phyloP scores from a whole-genome alignment of 2,888 invertebrate species.

The Acleris sparsana region DNA sequence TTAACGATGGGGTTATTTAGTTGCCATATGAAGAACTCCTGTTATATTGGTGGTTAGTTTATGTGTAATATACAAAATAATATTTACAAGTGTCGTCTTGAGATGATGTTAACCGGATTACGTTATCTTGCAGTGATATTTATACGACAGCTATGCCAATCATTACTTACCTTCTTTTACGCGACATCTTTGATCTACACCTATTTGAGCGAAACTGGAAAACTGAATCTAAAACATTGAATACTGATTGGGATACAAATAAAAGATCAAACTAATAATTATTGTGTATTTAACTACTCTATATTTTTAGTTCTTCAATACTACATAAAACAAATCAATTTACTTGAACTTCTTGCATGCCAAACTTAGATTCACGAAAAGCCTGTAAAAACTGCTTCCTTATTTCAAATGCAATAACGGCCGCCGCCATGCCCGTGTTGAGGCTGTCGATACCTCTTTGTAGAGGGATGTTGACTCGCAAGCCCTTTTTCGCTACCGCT shows the following conservation, averaged over 20 bases:
- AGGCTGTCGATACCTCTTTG: conserved; percentile 91
- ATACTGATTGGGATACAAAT: neutral
- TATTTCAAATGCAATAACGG: conserved; percentile 93
- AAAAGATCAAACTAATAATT: neutral
- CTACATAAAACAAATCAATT: conserved; percentile 41
- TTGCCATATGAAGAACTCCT: too few relatives aligned
- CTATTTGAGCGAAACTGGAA: too few relatives aligned
- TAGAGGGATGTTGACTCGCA: conserved; percentile 91
- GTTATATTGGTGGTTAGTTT: too few relatives aligned
- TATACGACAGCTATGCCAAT: too few relatives aligned
- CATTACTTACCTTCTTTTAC: too few relatives aligned
- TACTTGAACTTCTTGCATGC: conserved; percentile 46
- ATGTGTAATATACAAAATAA: too few relatives aligned
- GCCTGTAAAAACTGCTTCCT: conserved; percentile 84
- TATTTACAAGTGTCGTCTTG: too few relatives aligned
- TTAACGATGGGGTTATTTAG: too few relatives aligned
- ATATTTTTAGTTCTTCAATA: neutral
- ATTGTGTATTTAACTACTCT: neutral
- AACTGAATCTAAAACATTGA: too few relatives aligned
- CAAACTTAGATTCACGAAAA: conserved; percentile 57
- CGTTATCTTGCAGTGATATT: too few relatives aligned
- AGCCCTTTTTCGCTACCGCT: conserved; percentile 82
- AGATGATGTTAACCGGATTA: too few relatives aligned
- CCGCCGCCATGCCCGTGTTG: conserved; percentile 92
- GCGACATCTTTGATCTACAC: too few relatives aligned